These are phyloP conservation scores for Apostichopus californicus DNA, from an alignment of 35 echinoderm and acorn worm species.

Conservation along the genomic window DNA sequence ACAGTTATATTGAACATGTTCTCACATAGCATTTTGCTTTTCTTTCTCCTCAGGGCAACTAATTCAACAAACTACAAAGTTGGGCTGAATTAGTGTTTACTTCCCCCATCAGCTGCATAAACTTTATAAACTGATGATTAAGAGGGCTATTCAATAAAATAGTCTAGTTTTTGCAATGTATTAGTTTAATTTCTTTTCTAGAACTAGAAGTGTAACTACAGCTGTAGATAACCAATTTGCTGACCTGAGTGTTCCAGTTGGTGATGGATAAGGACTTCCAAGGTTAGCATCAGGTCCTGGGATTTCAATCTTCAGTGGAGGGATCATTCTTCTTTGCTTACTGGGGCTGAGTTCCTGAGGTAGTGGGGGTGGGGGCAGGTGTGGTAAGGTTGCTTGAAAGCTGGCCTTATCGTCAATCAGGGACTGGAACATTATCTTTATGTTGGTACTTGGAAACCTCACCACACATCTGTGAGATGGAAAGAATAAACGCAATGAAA, in stretches of 20 bases:
- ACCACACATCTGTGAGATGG: constrained; percentile 81
- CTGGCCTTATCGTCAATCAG: constrained; percentile 70
- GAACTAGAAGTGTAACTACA: not conserved
- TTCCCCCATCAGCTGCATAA: no score
- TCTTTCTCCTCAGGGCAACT: no score
- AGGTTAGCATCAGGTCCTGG: constrained; percentile 80
- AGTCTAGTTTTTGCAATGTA: not conserved
- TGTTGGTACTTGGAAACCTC: constrained; percentile 97
- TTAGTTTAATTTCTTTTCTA: not conserved
- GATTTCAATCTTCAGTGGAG: constrained; percentile 93
- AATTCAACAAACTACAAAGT: no score
- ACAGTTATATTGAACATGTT: no score
- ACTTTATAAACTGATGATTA: no score
- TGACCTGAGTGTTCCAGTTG: constrained; percentile 95
- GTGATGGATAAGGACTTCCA: constrained; percentile 91
- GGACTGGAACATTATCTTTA: constrained; percentile 99
- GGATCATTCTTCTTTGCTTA: constrained; percentile 72
- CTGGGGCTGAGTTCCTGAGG: constrained; percentile 64
- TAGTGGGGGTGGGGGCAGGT: constrained; percentile 41
- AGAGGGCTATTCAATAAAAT: no score
- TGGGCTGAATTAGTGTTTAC: no score
- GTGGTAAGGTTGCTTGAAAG: constrained; percentile 20
- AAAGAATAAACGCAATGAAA: not conserved
- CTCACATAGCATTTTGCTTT: no score
- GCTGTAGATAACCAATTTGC: not conserved